Conservation (phyloP, 2,797 vertebrate genomes). For the Myotis vivesi region DNA sequence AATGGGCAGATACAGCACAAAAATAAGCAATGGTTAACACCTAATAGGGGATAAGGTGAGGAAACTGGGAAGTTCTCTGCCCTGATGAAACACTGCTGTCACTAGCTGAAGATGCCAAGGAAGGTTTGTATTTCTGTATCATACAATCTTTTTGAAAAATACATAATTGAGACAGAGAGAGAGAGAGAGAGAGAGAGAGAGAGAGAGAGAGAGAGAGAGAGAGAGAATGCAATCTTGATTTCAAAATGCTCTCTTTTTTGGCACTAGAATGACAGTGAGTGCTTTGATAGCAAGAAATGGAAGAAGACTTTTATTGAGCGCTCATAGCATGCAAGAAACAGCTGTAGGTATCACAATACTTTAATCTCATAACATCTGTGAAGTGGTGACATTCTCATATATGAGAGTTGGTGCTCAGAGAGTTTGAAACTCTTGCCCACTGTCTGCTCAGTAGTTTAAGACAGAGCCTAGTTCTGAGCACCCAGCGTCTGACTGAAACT, state of each 20-base stretch:
- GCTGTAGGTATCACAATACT: not conserved
- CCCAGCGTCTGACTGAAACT: not conserved
- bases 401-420: not conserved
- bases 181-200: not conserved
- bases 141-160: conserved; percentile 18
- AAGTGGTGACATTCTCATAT: not conserved
- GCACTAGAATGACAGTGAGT: not conserved
- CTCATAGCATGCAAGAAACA: not conserved
- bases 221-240: not conserved
- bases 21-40: not conserved
- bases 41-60: not conserved
- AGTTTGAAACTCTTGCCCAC: not conserved
- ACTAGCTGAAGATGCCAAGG: not conserved
- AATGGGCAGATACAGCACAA: not conserved
- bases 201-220: not conserved
- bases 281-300: conserved; percentile 12
- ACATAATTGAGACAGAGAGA: not conserved
- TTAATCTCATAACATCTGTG: not conserved
- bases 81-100: not conserved
- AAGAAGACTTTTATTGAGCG: not conserved
- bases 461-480: not conserved
- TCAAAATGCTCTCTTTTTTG: not conserved
- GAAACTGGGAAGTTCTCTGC: not conserved
- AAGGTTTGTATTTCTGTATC: not conserved
- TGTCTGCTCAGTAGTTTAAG: not conserved